These are phyloP conservation scores for Leucoma salicis DNA, from an alignment of 2,888 invertebrate genomes.

Conservation along the genomic window DNA sequence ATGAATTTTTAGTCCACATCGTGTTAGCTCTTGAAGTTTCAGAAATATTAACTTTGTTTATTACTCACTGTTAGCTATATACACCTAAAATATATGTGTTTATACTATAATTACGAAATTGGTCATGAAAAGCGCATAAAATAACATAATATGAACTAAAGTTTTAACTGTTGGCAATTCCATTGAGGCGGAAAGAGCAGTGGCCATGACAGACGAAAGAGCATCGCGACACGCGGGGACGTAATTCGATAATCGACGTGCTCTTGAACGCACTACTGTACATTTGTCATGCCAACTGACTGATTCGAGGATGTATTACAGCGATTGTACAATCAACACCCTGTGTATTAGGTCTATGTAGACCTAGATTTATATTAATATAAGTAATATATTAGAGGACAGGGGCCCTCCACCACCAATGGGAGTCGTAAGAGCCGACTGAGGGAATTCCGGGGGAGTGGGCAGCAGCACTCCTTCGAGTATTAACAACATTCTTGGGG, in stretches of 20 bases:
- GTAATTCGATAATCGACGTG: constrained; percentile 78
- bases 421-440: no score
- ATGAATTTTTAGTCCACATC: no score
- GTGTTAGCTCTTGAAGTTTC: no score
- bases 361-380: constrained; percentile 2
- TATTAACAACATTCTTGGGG: no score
- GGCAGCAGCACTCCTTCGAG: no score
- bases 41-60: no score
- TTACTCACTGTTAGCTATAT: no score
- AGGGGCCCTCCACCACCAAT: no score
- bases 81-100: no score
- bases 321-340: constrained; percentile 22
- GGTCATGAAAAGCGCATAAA: no score
- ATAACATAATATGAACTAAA: background rate
- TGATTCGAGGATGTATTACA: constrained; percentile 30
- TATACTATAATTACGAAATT: no score
- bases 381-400: constrained; percentile 47
- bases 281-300: constrained; percentile 63
- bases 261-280: constrained; percentile 70
- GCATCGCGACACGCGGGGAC: constrained; percentile 64
- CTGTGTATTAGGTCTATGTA: background rate
- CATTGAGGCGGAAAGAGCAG: constrained; percentile 51
- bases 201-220: constrained; percentile 78
- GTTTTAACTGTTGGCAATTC: constrained; percentile 32
- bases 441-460: no score